Base-by-base conservation (phyloP, 2,888 invertebrate genomes). In the Anthoptus insignis region DNA sequence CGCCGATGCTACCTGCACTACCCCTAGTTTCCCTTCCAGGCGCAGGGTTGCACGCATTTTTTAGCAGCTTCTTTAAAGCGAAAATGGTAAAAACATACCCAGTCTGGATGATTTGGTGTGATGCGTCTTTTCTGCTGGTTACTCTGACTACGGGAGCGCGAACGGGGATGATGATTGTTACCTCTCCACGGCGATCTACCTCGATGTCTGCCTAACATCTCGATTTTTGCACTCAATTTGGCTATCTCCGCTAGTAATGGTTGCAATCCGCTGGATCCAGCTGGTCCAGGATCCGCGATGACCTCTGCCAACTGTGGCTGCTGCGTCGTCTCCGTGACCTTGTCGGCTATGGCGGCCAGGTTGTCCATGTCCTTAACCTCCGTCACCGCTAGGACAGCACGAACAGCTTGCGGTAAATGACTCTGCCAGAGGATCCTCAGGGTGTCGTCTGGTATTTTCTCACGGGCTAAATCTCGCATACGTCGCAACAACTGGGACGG, bases 31-130 rank as follows among this genome's bases (percentile, higher is more conserved):
- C 27, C 56, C 59, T 56, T 52, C 71, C 71, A 70, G 7, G 22
- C 45, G 45, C 73, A 72, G 0, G 72, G 74, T 49, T 64, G 19
- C 0, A 24, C 21, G 27, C 73, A 73, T 11, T 59, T 69, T 0
- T 14, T 11, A 0, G 73, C 70, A 0, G 6, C 19, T 2, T 53
- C 49, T 6, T 60, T n/a, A 29, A 45, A 73, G 4, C 68, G 56
- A 24, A 32, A 68, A 27, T 74, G 74, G 13, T 63, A 70, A 5
- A 29, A 63, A 32, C 73, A 74, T 6, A 70, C 21, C 65, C 72
- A 67, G 19, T 53, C 52, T 29, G 22, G 22, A 1, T 14, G n/a
- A n/a, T n/a, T n/a, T n/a, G n/a, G n/a, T n/a, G n/a, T n/a, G n/a
- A n/a, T n/a, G n/a, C n/a, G n/a, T n/a, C n/a, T n/a, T n/a, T n/a